phyloP scores from a whole-genome alignment of 2,113 vertebrate species.

The Elaphurus davidianus region DNA sequence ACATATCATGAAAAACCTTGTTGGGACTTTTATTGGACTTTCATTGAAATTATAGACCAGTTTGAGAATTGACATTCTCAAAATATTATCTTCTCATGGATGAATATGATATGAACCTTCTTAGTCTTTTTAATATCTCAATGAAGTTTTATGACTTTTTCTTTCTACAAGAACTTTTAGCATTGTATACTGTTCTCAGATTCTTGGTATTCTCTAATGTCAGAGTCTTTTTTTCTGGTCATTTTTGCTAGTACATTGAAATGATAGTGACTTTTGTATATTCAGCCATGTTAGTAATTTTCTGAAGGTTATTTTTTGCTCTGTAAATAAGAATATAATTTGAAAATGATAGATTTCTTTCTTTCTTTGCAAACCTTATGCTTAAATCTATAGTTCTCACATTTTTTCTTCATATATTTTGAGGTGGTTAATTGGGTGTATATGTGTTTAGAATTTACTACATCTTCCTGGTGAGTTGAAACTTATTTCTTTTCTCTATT shows the following conservation, averaged over 20 bases:
- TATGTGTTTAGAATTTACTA: background rate
- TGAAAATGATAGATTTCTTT: background rate
- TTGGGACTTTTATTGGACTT: background rate
- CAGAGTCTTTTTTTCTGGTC: background rate
- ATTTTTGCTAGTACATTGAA: background rate
- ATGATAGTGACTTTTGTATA: background rate
- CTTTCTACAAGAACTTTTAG: background rate
- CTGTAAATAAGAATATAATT: background rate
- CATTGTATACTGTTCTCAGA: background rate
- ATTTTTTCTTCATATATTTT: background rate
- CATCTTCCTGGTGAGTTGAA: background rate
- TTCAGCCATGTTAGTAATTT: background rate
- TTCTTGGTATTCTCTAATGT: background rate
- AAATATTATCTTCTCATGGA: background rate
- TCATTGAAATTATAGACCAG: background rate
- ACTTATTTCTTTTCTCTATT: background rate
- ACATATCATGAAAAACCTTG: background rate
- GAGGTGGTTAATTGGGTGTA: background rate
- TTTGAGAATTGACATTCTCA: background rate
- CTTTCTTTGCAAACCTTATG: background rate
- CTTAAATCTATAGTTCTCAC: background rate
- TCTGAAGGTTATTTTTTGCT: background rate
- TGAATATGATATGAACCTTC: background rate
- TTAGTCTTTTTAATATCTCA: background rate
- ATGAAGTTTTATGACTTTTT: background rate